phyloP scores from a whole-genome alignment of 2,113 vertebrate genomes.

The Mustela nigripes region DNA sequence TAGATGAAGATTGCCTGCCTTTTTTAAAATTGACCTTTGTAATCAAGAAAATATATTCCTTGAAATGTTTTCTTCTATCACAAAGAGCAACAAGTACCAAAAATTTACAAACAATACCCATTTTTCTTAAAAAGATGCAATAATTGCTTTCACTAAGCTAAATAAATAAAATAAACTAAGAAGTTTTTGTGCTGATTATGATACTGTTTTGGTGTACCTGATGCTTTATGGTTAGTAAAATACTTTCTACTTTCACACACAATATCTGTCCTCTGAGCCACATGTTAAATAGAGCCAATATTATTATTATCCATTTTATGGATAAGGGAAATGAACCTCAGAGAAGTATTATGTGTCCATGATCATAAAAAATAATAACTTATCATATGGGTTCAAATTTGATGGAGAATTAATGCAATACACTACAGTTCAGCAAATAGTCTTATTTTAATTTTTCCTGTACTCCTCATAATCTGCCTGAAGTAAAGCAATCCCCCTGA shows the following conservation, averaged over 20 bases:
- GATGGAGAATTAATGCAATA: not conserved
- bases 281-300: not conserved
- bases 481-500: not conserved
- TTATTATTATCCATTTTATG: not conserved
- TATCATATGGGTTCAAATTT: not conserved
- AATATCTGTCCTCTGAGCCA: not conserved
- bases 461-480: not conserved
- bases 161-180: not conserved
- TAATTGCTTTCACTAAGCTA: slow-evolving; percentile 33
- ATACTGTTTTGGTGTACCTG: not conserved
- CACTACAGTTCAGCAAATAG: not conserved
- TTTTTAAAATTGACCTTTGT: not conserved
- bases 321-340: not conserved
- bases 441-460: slow-evolving; percentile 5
- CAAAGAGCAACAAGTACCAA: not conserved
- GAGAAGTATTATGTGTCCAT: not conserved
- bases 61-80: not conserved
- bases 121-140: not conserved
- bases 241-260: not conserved
- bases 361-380: not conserved
- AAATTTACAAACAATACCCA: not conserved
- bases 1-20: not conserved
- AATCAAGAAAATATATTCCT: not conserved
- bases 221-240: not conserved
- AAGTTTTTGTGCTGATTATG: not conserved